Conservation (phyloP, 53 echinoderm and acorn worm genomes). For the Mesocentrotus franciscanus region DNA sequence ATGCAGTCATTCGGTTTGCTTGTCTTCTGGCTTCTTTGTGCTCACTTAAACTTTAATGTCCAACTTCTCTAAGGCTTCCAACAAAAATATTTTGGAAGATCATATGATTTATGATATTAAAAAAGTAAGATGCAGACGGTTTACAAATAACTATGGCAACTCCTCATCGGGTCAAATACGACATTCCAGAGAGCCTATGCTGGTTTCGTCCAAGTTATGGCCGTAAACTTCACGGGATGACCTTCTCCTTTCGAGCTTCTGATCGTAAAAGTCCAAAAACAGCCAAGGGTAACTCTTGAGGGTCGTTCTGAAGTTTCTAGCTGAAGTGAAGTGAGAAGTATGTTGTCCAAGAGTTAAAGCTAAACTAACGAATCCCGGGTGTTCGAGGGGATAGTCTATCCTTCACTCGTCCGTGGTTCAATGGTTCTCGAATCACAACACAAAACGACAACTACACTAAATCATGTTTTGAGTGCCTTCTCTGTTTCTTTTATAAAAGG, state of each 20-base stretch:
- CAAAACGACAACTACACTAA: slow-evolving; percentile 27
- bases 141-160: background rate
- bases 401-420: slow-evolving; percentile 33
- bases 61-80: background rate
- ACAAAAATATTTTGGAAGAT: background rate
- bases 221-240: slow-evolving; percentile 2
- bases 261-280: background rate
- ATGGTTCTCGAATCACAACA: slow-evolving; percentile 36
- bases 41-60: background rate
- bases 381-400: slow-evolving; percentile 34
- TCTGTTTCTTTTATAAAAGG: slow-evolving; percentile 29
- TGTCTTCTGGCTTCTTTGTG: background rate
- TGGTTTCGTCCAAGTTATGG: background rate
- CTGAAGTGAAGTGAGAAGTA: background rate
- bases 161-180: background rate
- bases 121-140: background rate
- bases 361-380: background rate
- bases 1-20: background rate
- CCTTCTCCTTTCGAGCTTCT: background rate
- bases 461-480: slow-evolving; percentile 57
- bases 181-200: background rate
- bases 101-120: background rate
- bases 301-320: background rate
- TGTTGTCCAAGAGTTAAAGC: slow-evolving; percentile 11
- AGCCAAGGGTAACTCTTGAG: slow-evolving; percentile 8